These are phyloP conservation scores for Prunella himalayana DNA, from an alignment of 2,113 vertebrate species.

Conservation along the genomic window DNA sequence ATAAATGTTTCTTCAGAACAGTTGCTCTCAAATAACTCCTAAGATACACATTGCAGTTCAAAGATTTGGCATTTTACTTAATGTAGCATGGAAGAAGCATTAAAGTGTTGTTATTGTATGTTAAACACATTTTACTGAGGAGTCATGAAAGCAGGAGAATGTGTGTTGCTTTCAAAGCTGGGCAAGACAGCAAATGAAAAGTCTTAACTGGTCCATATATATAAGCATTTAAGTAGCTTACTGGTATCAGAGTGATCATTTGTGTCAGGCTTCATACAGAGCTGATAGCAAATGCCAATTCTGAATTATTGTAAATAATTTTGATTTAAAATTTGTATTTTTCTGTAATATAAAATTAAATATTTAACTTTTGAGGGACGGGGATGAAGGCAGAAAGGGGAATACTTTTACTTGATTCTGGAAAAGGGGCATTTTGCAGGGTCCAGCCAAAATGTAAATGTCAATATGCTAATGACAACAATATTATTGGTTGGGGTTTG, in stretches of 20 bases:
- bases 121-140: conserved; percentile 40
- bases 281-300: conserved; percentile 60
- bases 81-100: conserved; percentile 41
- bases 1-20: conserved; percentile 32
- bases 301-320: conserved; percentile 70
- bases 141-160: conserved; percentile 22
- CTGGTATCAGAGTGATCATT: conserved; percentile 57
- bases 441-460: conserved; percentile 54
- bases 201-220: conserved; percentile 63
- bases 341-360: conserved; percentile 76
- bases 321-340: conserved; percentile 69
- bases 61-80: conserved; percentile 1
- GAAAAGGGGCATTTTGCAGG: conserved; percentile 64
- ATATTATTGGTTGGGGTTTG: background rate
- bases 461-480: conserved; percentile 15
- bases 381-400: background rate
- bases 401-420: conserved; percentile 59
- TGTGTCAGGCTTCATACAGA: conserved; percentile 54
- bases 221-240: conserved; percentile 50
- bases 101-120: conserved; percentile 12
- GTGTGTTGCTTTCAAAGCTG: conserved; percentile 55
- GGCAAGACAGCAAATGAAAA: background rate
- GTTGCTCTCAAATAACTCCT: background rate
- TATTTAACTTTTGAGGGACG: conserved; percentile 62
- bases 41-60: background rate